These are phyloP conservation scores for Pandemis corylana DNA, from an alignment of 2,888 invertebrate species.

Conservation along the genomic window DNA sequence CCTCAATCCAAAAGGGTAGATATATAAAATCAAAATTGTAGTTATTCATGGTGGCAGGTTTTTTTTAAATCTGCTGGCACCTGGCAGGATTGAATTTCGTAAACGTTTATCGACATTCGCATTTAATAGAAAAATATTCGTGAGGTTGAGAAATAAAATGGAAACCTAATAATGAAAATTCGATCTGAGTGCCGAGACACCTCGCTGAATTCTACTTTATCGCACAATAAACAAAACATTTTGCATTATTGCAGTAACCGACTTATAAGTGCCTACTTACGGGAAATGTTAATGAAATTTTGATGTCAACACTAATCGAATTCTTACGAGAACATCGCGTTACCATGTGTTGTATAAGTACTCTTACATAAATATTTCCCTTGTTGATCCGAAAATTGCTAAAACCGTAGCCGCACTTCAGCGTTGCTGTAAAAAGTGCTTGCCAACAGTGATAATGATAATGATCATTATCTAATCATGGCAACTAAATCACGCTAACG, in stretches of 20 bases:
- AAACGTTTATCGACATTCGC: background rate
- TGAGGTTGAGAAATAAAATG: too few relatives aligned
- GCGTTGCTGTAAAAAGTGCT: constrained; percentile 2
- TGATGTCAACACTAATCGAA: background rate
- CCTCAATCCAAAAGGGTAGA: constrained; percentile 45
- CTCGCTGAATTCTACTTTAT: background rate
- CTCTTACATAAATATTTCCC: background rate
- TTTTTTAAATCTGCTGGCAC: background rate
- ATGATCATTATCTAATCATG: constrained; percentile 24
- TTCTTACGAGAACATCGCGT: too few relatives aligned
- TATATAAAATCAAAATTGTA: constrained; percentile 52
- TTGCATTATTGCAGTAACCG: too few relatives aligned
- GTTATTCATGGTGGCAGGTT: constrained; percentile 41
- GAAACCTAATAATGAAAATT: too few relatives aligned
- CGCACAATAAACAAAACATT: too few relatives aligned
- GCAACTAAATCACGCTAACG: background rate
- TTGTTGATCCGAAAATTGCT: background rate
- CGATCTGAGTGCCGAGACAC: too few relatives aligned
- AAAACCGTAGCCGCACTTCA: constrained; percentile 4
- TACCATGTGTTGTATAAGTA: too few relatives aligned
- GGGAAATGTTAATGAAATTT: background rate
- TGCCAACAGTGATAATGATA: background rate
- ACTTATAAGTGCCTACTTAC: too few relatives aligned
- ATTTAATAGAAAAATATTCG: too few relatives aligned
- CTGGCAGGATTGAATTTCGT: constrained; percentile 12